Base-by-base conservation (phyloP, 2,888 invertebrate genomes). In the Amiota minor region DNA sequence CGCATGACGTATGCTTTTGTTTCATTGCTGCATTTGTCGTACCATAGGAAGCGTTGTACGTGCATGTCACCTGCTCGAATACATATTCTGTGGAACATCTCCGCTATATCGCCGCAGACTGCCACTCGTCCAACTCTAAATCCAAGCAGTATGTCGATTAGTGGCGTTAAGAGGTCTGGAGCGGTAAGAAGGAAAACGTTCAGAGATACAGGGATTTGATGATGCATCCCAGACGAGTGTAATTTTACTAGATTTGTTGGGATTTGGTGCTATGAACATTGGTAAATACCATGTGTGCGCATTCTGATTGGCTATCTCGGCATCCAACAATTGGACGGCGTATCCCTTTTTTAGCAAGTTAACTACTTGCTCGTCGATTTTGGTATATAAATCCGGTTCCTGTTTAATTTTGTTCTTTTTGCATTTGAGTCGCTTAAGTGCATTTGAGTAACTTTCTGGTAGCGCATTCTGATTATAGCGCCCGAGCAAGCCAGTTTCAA, bases 51-150 rank as follows among this genome's bases (percentile, higher is more conserved):
- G 16, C 59, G 59, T 59, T 59, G n/a, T 10, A n/a, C 59, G n/a
- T 59, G 59, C 20, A n/a, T n/a, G 20, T 59, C 59, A 9, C n/a
- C 59, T n/a, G 16, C 9, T n/a, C 59, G 59, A 10, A 59, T 20
- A 18, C n/a, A 9, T n/a, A 59, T 20, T 20, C n/a, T n/a, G 59
- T 59, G 59, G 59, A 59, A 59, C 10, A 59, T 59, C 9, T 59
- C 9, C 16, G 59, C n/a, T n/a, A n/a, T n/a, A n/a, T n/a, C n/a
- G n/a, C n/a, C n/a, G n/a, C n/a, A n/a, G n/a, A n/a, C n/a, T 20
- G 59, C 59, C 59, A 59, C 59, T 59, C n/a, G 16, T 59, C 59
- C 59, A 59, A 59, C 9, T 59, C n/a, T 59, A 59, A 59, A 59
- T 59, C 10, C 59, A n/a, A 59, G 9, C 59, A 59, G n/a, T 59